Evolutionary conservation across 2,888 invertebrate genomes (phyloP), one percentile per base, ranked within the genome.

Genomic region (Plebejus argus): DNA sequence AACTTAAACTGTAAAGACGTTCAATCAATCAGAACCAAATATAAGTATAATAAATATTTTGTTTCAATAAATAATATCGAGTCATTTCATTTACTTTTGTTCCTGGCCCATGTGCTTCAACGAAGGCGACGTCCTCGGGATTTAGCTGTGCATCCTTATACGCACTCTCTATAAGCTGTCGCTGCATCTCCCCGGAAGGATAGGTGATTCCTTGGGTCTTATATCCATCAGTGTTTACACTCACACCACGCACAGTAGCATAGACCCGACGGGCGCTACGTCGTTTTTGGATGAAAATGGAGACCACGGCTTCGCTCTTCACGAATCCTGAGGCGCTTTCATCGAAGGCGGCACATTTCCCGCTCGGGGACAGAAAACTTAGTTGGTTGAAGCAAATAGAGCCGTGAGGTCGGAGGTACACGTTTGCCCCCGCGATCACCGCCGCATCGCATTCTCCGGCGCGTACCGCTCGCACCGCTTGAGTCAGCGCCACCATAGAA

Each of bases 371-470:
- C 1, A 76, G 39, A 7, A 76, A 39, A 15, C 39, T 4, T 20
- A 76, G 76, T 20, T 20, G 23, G 23, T 76, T 15, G 23, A 61
- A 45, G 15, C 58, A 23, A 15, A 76, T 58, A 5, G 76, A 76
- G 23, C 7, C 18, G 39, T 76, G 20, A 0, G 76, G 76, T 20
- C 45, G 20, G 15, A 76, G 76, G 39, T 20, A 10, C 23, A 76
- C 6, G 35, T 23, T 76, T 10, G 18, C 1, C 1, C 61, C 61
- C 12, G 58, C 76, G 6, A 76, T 39, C 45, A 76, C 15, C 5
- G 76, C 76, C 12, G 76, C 58, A 23, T 76, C 76, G 23, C 76
- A 76, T 61, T 23, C 39, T 10, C 76, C 76, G 0, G 76, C 15
- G 0, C 76, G 76, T 39, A 76, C 23, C 10, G 56, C 76, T 23